These are phyloP conservation scores for Apostichopus parvimensis DNA, from an alignment of 35 echinoderm and acorn worm genomes.

Conservation along the genomic window DNA sequence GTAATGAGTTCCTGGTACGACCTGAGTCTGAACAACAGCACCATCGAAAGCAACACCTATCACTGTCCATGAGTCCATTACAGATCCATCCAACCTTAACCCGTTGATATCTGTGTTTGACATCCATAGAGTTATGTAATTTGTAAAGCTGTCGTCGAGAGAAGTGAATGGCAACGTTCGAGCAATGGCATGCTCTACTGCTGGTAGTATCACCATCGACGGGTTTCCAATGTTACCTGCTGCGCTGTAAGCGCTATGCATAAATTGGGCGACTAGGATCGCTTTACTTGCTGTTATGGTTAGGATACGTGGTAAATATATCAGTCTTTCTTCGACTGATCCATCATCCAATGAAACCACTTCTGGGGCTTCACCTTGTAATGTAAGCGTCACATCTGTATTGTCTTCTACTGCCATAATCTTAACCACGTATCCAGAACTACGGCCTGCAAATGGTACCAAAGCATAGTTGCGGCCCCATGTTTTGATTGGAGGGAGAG, in stretches of 20 bases:
- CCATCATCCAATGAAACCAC: neutral
- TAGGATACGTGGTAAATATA: neutral
- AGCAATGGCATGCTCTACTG: slow-evolving; percentile 12
- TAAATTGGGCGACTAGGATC: slow-evolving; percentile 30
- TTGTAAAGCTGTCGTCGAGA: neutral
- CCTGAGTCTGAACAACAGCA: neutral
- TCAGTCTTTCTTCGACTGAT: neutral
- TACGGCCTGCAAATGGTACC: neutral
- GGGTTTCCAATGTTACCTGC: neutral
- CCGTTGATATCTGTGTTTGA: neutral
- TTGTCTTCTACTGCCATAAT: neutral
- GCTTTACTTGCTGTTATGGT: neutral
- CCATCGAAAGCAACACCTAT: slow-evolving; percentile 5
- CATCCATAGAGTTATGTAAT: slow-evolving; percentile 25
- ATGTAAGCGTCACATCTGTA: neutral
- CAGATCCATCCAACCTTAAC: neutral
- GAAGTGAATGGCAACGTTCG: neutral
- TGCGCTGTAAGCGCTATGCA: neutral
- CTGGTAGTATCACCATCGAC: slow-evolving; percentile 10
- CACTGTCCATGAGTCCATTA: neutral
- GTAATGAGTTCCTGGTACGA: neutral
- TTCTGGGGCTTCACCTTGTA: neutral
- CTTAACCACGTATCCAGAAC: slow-evolving; percentile 4
- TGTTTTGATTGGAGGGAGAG: neutral
- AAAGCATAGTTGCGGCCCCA: neutral